A percentile compares a stretch with the other conserved stretches of the same genome.
Evolutionary conservation across 2,113 vertebrate species (phyloP).

Genomic region (Ciconia boyciana): DNA sequence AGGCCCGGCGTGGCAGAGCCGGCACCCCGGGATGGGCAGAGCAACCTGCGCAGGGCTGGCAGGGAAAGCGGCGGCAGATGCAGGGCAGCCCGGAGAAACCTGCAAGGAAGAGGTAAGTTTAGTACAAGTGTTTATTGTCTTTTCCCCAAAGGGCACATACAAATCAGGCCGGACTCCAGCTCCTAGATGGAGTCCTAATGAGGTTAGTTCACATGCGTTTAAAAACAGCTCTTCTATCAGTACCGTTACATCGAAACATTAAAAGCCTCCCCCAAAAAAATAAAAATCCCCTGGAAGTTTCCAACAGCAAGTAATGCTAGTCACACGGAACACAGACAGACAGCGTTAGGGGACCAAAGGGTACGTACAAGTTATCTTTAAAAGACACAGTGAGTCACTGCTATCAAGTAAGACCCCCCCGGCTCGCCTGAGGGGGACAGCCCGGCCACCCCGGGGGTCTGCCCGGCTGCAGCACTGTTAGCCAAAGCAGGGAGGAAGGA

Average conservation of each 20-base stretch:
- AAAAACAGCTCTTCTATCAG: conserved; percentile 38
- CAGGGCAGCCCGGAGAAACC: not conserved
- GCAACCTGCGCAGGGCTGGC: too few relatives aligned
- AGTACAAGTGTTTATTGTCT: conserved; percentile 73
- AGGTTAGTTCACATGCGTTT: conserved; percentile 66
- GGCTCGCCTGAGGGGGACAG: not conserved
- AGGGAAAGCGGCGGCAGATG: too few relatives aligned
- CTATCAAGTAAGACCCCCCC: not conserved
- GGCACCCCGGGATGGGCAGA: not conserved
- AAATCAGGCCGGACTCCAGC: not conserved
- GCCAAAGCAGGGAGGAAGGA: not conserved
- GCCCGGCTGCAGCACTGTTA: not conserved
- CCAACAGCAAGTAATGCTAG: not conserved
- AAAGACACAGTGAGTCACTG: not conserved
- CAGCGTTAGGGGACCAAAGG: not conserved
- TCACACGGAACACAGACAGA: not conserved
- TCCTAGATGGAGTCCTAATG: not conserved
- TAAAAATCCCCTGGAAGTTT: not conserved
- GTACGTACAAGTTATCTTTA: not conserved
- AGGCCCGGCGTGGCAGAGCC: too few relatives aligned
- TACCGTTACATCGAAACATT: not conserved
- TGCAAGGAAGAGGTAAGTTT: not conserved
- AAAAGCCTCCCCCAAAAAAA: not conserved
- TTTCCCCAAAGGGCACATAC: not conserved
- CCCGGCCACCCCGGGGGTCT: not conserved